Conservation (phyloP, 2,888 invertebrate species). For the Andrena dorsata region DNA sequence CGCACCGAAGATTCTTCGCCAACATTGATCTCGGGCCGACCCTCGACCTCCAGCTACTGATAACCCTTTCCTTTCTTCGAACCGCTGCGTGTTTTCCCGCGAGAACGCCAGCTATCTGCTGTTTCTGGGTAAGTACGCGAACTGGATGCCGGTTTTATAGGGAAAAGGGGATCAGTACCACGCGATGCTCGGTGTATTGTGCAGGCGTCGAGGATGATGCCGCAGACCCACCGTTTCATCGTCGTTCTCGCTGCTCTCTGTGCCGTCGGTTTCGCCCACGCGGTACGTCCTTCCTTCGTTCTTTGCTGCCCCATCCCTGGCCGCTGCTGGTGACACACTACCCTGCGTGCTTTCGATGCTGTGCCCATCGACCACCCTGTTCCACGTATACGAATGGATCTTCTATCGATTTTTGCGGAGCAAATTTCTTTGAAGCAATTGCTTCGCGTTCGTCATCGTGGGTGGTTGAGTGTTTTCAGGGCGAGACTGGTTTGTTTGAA, state of each 20-base stretch:
- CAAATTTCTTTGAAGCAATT: too few relatives aligned
- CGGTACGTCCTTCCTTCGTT: slow-evolving; percentile 62
- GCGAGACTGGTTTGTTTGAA: too few relatives aligned
- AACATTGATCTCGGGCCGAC: slow-evolving; percentile 50
- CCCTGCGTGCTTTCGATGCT: background rate
- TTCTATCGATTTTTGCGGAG: too few relatives aligned
- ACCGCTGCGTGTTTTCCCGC: slow-evolving; percentile 39
- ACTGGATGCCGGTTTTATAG: slow-evolving; percentile 32
- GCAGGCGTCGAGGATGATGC: slow-evolving; percentile 58
- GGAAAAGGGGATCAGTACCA: slow-evolving; percentile 49
- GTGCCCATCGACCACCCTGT: background rate
- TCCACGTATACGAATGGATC: too few relatives aligned
- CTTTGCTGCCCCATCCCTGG: background rate
- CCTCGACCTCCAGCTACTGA: slow-evolving; percentile 69
- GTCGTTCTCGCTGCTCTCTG: slow-evolving; percentile 32
- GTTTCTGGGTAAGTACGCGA: slow-evolving; percentile 41
- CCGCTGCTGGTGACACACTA: background rate
- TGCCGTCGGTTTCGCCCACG: slow-evolving; percentile 44
- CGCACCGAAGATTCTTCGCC: background rate
- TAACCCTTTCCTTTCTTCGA: slow-evolving; percentile 71
- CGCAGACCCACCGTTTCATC: slow-evolving; percentile 41
- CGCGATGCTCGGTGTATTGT: slow-evolving; percentile 56
- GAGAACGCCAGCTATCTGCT: slow-evolving; percentile 47
- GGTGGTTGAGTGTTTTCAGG: too few relatives aligned
- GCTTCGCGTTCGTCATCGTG: too few relatives aligned